Evolutionary conservation across 2,797 vertebrate genomes (phyloP).

Genomic region (Propithecus perrieri): DNA sequence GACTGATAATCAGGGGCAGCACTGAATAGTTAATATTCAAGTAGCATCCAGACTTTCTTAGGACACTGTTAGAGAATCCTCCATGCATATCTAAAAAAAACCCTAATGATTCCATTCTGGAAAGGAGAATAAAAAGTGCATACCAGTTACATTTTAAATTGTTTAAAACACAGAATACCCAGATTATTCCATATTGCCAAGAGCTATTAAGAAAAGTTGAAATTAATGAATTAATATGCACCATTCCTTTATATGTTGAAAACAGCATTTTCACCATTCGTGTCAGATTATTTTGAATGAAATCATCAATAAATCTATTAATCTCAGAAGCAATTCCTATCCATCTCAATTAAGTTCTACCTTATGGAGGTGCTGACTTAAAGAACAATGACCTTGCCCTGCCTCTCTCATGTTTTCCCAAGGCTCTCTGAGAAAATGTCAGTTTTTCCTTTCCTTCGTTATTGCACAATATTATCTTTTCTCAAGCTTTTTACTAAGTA

Average conservation of each 20-base stretch:
- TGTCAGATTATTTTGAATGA: conserved; percentile 24
- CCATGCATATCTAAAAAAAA: background rate
- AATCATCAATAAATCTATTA: background rate
- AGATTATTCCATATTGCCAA: conserved; percentile 27
- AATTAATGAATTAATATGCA: background rate
- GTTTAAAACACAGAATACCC: conserved; percentile 19
- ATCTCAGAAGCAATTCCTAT: conserved; percentile 29
- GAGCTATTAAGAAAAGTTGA: background rate
- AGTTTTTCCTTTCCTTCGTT: conserved; percentile 12
- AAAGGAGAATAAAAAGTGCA: conserved; percentile 21
- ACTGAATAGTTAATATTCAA: conserved; percentile 32
- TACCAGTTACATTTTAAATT: background rate
- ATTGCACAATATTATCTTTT: background rate
- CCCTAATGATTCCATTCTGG: background rate
- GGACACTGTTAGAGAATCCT: background rate
- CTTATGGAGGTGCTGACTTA: background rate
- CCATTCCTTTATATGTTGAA: background rate
- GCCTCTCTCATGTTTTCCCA: background rate
- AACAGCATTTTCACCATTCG: background rate
- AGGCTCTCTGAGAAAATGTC: conserved; percentile 8
- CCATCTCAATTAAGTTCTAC: background rate
- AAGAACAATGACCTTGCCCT: background rate
- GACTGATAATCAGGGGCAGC: background rate
- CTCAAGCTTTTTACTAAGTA: background rate
- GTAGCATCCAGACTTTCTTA: background rate